Conservation (phyloP, 2,888 invertebrate species). For the Zhuqinia jingwanae region DNA sequence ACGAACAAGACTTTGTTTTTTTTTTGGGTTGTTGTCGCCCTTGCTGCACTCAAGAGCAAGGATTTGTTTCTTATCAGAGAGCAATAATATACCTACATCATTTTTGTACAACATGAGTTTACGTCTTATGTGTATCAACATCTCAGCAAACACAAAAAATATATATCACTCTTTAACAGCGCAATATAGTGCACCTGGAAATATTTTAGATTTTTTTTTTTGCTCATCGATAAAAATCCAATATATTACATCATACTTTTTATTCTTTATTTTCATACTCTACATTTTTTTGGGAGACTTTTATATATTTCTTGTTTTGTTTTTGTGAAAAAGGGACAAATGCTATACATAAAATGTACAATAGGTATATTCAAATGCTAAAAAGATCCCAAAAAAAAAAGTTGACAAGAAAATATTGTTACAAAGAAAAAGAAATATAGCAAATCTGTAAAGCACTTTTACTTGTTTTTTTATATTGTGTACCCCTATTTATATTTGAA, state of each 20-base stretch:
- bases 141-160: slow-evolving; percentile 21
- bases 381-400: slow-evolving; percentile 27
- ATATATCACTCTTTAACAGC: background rate
- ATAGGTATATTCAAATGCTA: slow-evolving; percentile 7
- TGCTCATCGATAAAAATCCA: slow-evolving; percentile 52
- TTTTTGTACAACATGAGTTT: background rate
- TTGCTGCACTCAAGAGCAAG: slow-evolving; percentile 1
- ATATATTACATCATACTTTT: slow-evolving; percentile 15
- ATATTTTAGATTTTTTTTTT: background rate
- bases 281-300: slow-evolving; percentile 12
- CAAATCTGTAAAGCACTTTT: slow-evolving; percentile 10
- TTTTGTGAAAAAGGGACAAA: slow-evolving; percentile 28
- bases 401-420: too few species aligned
- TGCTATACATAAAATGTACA: slow-evolving; percentile 50
- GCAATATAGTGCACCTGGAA: background rate
- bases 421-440: slow-evolving; percentile 7
- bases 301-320: too few species aligned
- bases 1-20: slow-evolving; percentile 5
- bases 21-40: background rate
- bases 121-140: too few species aligned
- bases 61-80: background rate
- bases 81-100: background rate
- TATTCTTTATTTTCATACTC: slow-evolving; percentile 22
- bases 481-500: slow-evolving; percentile 3
- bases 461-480: background rate